Percentiles rank a stretch among this genome's conserved stretches.
These are phyloP conservation scores for Coleophora flavipennella DNA, from an alignment of 2,888 invertebrate species.

Conservation along the genomic window DNA sequence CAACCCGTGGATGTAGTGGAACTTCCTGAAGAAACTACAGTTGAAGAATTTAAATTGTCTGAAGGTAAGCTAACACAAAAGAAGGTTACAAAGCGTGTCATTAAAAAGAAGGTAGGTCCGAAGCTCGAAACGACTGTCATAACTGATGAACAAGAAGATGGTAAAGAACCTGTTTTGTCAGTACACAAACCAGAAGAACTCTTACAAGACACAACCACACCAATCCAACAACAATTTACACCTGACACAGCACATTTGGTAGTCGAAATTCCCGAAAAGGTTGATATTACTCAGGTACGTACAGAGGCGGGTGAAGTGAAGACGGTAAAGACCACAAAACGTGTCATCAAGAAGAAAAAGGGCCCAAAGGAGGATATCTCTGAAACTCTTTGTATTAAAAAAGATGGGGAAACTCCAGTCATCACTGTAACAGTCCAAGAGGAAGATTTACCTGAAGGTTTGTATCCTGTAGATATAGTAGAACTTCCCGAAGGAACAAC, in stretches of 20 bases:
- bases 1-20: conserved; percentile 17
- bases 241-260: conserved; percentile 22
- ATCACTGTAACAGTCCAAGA: conserved; percentile 14
- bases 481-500: conserved; percentile 39
- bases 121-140: conserved; percentile 22
- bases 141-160: conserved; percentile 16
- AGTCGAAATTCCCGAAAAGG: conserved; percentile 16
- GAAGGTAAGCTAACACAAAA: conserved; percentile 28
- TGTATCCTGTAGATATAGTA: conserved; percentile 13
- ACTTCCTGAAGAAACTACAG: conserved; percentile 25
- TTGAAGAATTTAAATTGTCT: conserved; percentile 24
- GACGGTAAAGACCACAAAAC: conserved; percentile 27
- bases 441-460: conserved; percentile 7
- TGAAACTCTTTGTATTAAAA: conserved; percentile 16
- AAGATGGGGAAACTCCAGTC: conserved; percentile 20
- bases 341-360: conserved; percentile 30
- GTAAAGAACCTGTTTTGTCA: conserved; percentile 25
- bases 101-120: conserved; percentile 22
- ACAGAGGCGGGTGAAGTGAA: conserved; percentile 22
- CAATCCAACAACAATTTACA: conserved; percentile 10
- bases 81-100: conserved; percentile 26
- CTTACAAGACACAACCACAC: conserved; percentile 23
- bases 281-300: conserved; percentile 5
- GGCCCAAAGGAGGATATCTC: conserved; percentile 26
- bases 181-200: conserved; percentile 23